Percentiles rank a stretch among this genome's conserved stretches.
Evolutionary conservation across 2,888 invertebrate species (phyloP).

Genomic region (Pterobdella sp.): DNA sequence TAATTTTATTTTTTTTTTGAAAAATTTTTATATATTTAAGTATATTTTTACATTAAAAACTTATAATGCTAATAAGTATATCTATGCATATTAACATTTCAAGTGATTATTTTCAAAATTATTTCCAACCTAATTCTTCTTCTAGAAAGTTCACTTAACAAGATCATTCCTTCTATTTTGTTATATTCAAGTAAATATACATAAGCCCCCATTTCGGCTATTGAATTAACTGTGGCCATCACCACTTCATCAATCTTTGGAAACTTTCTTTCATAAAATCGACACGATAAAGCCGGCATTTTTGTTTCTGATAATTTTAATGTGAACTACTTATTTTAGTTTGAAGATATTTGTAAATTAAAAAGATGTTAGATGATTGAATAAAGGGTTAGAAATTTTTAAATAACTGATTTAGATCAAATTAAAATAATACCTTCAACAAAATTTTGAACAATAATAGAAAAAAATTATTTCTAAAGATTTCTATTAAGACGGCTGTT

Average conservation of each 20-base stretch:
- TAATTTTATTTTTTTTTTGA: too few relatives aligned
- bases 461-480: neutral
- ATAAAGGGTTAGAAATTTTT: neutral
- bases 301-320: neutral
- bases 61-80: too few relatives aligned
- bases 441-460: neutral
- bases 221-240: constrained; percentile 92
- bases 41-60: too few relatives aligned
- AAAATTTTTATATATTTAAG: too few relatives aligned
- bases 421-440: neutral
- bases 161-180: constrained; percentile 95
- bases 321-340: neutral
- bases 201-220: constrained; percentile 99
- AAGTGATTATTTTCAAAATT: too few relatives aligned
- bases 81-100: too few relatives aligned
- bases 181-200: constrained; percentile 95
- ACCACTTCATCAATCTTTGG: constrained; percentile 82
- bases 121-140: constrained; percentile 67
- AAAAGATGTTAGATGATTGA: neutral
- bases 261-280: constrained; percentile 39
- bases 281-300: constrained; percentile 45
- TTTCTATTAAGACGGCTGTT: neutral
- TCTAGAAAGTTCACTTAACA: constrained; percentile 91
- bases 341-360: neutral
- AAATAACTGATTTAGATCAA: neutral